Percentiles rank a stretch among this genome's conserved stretches.
These are phyloP conservation scores for Lasiurus borealis DNA, from an alignment of 2,113 vertebrate species.

Conservation along the genomic window DNA sequence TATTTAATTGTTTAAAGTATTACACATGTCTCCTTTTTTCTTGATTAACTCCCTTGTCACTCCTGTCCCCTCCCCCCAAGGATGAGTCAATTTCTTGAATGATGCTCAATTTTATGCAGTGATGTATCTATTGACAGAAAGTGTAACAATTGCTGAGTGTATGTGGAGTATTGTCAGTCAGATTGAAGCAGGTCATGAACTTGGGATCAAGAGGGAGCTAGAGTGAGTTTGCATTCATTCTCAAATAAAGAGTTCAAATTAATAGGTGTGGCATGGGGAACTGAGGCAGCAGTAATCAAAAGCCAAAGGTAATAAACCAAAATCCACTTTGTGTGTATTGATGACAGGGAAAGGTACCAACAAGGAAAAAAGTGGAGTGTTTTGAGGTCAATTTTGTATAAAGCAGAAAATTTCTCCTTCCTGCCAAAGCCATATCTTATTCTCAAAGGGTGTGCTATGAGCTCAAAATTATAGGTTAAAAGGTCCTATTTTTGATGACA, in stretches of 20 bases:
- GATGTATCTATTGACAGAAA: not conserved
- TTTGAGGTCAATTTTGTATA: not conserved
- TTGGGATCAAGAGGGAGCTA: not conserved
- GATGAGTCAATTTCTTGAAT: not conserved
- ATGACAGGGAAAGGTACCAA: not conserved
- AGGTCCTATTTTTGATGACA: not conserved
- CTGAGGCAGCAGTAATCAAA: not conserved
- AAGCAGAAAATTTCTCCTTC: not conserved
- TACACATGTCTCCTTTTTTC: no score
- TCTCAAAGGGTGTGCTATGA: not conserved
- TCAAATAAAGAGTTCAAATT: not conserved
- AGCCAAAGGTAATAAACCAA: not conserved
- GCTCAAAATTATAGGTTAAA: not conserved
- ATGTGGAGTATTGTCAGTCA: not conserved
- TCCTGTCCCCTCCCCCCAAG: no score
- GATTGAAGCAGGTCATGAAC: not conserved
- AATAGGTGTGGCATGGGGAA: not conserved
- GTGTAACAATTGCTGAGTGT: not conserved
- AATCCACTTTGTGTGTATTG: not conserved
- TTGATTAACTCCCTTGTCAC: no score
- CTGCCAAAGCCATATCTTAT: not conserved
- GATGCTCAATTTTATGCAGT: not conserved
- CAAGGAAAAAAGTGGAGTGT: not conserved
- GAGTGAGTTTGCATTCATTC: not conserved
- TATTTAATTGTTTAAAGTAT: no score